phyloP scores from a whole-genome alignment of 2,797 vertebrate genomes.

The Mus minutoides region DNA sequence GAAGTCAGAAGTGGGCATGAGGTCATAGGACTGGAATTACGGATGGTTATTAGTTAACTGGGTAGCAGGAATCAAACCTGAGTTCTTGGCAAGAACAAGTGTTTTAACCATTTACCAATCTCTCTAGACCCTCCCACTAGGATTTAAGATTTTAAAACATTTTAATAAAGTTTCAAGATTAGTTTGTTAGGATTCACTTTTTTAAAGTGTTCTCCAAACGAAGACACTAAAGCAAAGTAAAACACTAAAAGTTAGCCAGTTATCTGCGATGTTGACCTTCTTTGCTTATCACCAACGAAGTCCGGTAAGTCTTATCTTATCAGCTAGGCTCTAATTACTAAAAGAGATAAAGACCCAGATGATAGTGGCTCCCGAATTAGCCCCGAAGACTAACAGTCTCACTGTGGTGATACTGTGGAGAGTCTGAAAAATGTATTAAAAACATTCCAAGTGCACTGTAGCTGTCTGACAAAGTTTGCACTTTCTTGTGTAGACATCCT shows the following conservation, averaged over 20 bases:
- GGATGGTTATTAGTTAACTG: neutral
- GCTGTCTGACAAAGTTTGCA: neutral
- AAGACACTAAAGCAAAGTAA: slow-evolving; percentile 7
- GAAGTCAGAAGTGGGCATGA: neutral
- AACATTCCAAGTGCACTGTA: neutral
- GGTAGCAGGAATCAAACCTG: neutral
- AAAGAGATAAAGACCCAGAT: slow-evolving; percentile 2
- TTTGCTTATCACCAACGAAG: neutral
- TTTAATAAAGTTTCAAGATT: neutral
- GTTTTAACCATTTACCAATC: neutral
- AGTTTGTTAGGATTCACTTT: neutral
- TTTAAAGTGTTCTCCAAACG: neutral
- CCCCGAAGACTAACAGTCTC: neutral
- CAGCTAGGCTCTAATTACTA: slow-evolving; percentile 30
- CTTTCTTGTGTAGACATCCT: neutral
- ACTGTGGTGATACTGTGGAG: neutral
- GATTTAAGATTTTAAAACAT: neutral
- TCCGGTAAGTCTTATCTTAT: slow-evolving; percentile 50
- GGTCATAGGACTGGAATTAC: neutral
- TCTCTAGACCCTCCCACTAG: neutral
- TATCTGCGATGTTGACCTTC: slow-evolving; percentile 5
- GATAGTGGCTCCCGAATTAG: neutral
- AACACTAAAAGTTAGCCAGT: slow-evolving; percentile 13
- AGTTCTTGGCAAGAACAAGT: neutral
- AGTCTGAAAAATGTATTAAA: neutral